Percentiles rank a stretch among this genome's conserved stretches.
phyloP scores from a whole-genome alignment of 2,888 invertebrate genomes.

The Tillus elongatus region DNA sequence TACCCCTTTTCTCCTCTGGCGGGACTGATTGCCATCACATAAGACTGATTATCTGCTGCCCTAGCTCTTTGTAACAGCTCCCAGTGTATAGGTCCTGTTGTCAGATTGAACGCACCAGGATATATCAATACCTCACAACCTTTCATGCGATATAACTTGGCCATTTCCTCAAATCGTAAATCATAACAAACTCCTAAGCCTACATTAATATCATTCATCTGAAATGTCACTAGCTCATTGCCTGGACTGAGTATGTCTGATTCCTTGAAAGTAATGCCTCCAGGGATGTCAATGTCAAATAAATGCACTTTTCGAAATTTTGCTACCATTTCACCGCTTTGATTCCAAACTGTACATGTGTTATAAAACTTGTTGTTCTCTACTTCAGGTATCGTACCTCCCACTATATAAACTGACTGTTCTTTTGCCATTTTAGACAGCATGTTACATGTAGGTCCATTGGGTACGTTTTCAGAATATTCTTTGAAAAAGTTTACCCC shows the following conservation, averaged over 20 bases:
- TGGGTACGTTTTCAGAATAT: constrained; percentile 78
- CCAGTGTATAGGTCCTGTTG: constrained; percentile 92
- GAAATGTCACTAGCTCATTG: constrained; percentile 61
- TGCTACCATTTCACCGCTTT: constrained; percentile 65
- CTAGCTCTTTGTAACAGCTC: constrained; percentile 70
- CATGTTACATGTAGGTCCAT: constrained; percentile 62
- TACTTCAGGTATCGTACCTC: constrained; percentile 83
- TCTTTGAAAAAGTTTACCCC: constrained; percentile 75
- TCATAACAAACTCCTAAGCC: constrained; percentile 95
- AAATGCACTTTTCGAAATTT: constrained; percentile 86
- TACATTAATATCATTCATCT: constrained; percentile 60
- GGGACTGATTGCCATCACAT: constrained; percentile 62
- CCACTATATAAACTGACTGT: constrained; percentile 70
- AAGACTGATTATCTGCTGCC: constrained; percentile 84
- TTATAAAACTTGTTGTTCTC: constrained; percentile 63
- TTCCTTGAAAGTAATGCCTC: constrained; percentile 86
- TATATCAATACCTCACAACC: constrained; percentile 82
- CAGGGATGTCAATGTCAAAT: constrained; percentile 92
- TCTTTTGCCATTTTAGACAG: constrained; percentile 69
- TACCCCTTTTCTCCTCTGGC: constrained; percentile 21
- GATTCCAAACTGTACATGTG: constrained; percentile 80
- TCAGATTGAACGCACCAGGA: constrained; percentile 94
- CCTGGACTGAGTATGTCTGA: constrained; percentile 77
- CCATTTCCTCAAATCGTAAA: constrained; percentile 83
- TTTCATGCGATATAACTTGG: constrained; percentile 57